Evolutionary conservation across 2,888 invertebrate genomes (phyloP), one percentile per base, ranked within the genome.

Genomic region (Cryptus viduatorius): DNA sequence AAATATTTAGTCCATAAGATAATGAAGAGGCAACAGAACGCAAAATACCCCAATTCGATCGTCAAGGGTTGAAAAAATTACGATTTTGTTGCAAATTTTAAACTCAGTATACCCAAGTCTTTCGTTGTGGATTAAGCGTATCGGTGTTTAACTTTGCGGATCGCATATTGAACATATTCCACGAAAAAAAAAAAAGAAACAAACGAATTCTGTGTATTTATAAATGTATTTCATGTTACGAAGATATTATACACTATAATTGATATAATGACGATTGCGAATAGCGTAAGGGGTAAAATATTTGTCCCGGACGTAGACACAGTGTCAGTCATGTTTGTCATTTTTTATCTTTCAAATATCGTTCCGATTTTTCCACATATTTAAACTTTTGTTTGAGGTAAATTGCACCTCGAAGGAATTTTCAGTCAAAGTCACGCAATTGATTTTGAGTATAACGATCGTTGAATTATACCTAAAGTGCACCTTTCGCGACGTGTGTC

Each of bases 101-200:
- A 3, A 10, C 24, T 19, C 8, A 56, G 24, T 10, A 10, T 56
- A 56, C 56, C 56, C 1, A 56, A 56, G 56, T 56, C 56, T 56
- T 56, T 56, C 56, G 56, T 56, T 37, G 56, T 56, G 56, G 24
- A 56, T 56, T 37, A 56, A 10, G 10, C 56, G 56, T 37, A 56
- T 56, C 24, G 24, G 24, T 56, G 56, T 56, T 24, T 19, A 24
- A 16, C 4, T 19, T 24, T 56, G 12, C 56, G 24, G 19, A 24
- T 10, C 56, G 8, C 19, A 19, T 56, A 56, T 56, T 56, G 24
- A 56, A 56, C 10, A 56, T 56, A 56, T 56, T 53, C 19, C 24
- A 56, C 56, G 16, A 56, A 16, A 56, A 16, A 56, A 24, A 56
- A 56, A 19, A 16, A 56, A 19, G 0, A 37, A 37, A 37, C 4